Base-by-base conservation (phyloP, 1,140 invertebrate genomes). In the Drosophila nasuta region DNA sequence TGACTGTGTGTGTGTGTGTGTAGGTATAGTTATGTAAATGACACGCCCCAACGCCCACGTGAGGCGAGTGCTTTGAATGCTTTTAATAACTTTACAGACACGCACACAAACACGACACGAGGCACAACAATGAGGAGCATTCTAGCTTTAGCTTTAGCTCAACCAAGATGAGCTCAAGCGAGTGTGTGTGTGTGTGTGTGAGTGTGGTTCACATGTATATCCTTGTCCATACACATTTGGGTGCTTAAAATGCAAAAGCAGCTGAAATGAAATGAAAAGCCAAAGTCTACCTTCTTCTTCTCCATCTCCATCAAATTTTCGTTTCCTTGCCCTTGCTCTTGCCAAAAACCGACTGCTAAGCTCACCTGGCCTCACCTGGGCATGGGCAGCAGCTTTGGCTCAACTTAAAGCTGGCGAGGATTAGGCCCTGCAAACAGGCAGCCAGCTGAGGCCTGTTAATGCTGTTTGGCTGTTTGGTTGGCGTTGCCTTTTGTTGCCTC, bases 21-120 rank as follows among this genome's bases (percentile, higher is more conserved):
- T 68, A 45, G 73, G 46, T 82, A 65, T 79, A 79, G 82, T 82
- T 86, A 87, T 87, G 82, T 74, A 79, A 87, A 87, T 86, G 74
- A 82, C 64, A 88, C 72, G 65, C 68, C 49, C 52, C 51, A 52
- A 49, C n/a, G 52, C 59, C 51, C 51, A n/a, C 30, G 54, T 67
- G 59, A 62, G 77, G 75, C 59, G 81, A 81, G 81, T 69, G 69
- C 64, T 88, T 87, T 87, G 72, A 82, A 87, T 87, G 83, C 80
- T 82, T 88, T 87, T 87, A 87, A 87, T 87, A 87, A 87, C 83
- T 87, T 88, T 77, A 74, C 82, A 82, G 79, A 79, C 82, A 78
- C 65, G 48, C 70, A 75, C 70, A 77, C 75, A 49, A 8, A 58
- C 54, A 49, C 35, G 8, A 35, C 28, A 54, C 11, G 13, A 13